Conservation (phyloP, 2,113 vertebrate species). For the Seriola rivoliana region DNA sequence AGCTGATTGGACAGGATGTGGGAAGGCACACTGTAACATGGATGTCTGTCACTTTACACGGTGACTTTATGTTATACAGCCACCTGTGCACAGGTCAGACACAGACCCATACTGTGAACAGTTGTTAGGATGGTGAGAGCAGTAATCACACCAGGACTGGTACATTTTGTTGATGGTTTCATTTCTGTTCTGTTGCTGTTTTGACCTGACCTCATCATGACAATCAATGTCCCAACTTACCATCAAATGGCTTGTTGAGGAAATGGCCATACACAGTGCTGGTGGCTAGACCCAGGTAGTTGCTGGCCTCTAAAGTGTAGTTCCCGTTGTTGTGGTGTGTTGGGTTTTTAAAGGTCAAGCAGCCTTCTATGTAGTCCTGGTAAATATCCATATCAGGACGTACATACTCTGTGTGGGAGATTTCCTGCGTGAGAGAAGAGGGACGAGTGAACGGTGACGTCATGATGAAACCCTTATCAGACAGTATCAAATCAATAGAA, state of each 20-base stretch:
- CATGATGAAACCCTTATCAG: not conserved
- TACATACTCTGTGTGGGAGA: conserved; percentile 89
- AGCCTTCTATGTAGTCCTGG: conserved; percentile 92
- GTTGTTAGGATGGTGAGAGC: not conserved
- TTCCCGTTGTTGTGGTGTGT: conserved; percentile 98
- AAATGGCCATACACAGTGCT: conserved; percentile 94
- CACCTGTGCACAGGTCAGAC: not conserved
- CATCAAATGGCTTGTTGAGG: conserved; percentile 84
- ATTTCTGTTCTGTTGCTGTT: not conserved
- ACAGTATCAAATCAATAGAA: no score
- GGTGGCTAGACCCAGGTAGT: conserved; percentile 89
- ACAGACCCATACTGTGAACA: not conserved
- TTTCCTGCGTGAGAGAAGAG: conserved; percentile 70
- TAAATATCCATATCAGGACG: conserved; percentile 89
- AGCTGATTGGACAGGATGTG: no score
- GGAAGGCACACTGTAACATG: no score
- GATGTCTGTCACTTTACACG: no score
- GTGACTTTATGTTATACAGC: not conserved
- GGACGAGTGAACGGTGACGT: not conserved
- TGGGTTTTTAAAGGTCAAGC: conserved; percentile 93
- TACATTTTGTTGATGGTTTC: not conserved
- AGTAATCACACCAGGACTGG: not conserved
- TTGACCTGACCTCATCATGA: not conserved
- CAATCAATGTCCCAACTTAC: conserved; percentile 35
- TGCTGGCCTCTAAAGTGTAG: conserved; percentile 94